Conservation (phyloP, 2,888 invertebrate species). For the Leucophenga maculata region DNA sequence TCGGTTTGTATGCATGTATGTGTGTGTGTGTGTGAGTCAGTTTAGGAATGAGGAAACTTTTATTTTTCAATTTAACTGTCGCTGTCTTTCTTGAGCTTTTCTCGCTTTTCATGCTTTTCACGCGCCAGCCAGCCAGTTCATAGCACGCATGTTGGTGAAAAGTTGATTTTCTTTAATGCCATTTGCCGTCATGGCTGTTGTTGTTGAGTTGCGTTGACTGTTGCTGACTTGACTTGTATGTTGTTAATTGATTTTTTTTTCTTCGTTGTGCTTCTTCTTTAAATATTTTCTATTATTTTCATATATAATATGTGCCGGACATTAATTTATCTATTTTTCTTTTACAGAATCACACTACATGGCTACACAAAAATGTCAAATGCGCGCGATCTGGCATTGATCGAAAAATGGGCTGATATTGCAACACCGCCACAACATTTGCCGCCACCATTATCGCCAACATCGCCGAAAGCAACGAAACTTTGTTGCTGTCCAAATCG, state of each 20-base stretch:
- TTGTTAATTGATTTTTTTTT: constrained; percentile 19
- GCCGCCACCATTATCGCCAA: constrained; percentile 61
- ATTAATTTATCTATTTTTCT: constrained; percentile 20
- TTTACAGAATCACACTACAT: constrained; percentile 68
- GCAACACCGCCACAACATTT: constrained; percentile 56
- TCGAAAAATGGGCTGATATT: constrained; percentile 69
- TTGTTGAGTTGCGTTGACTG: constrained; percentile 18
- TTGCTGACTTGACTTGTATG: constrained; percentile 7
- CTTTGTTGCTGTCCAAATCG: constrained; percentile 68
- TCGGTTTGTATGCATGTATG: background rate
- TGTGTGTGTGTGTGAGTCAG: constrained; percentile 7
- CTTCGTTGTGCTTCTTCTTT: too few relatives aligned
- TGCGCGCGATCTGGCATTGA: constrained; percentile 70
- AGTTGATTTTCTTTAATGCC: constrained; percentile 43
- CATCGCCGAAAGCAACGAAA: constrained; percentile 66
- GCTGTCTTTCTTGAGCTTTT: constrained; percentile 21
- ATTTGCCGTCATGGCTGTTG: constrained; percentile 13
- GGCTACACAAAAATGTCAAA: constrained; percentile 70
- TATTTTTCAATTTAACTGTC: constrained; percentile 28
- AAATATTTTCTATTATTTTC: constrained; percentile 15
- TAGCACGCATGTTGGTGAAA: constrained; percentile 48
- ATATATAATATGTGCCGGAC: constrained; percentile 38
- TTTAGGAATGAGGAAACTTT: constrained; percentile 52
- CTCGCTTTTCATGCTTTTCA: constrained; percentile 22
- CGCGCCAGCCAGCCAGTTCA: background rate